Evolutionary conservation across 2,797 vertebrate species (phyloP).

Genomic region (Eremophila alpestris): DNA sequence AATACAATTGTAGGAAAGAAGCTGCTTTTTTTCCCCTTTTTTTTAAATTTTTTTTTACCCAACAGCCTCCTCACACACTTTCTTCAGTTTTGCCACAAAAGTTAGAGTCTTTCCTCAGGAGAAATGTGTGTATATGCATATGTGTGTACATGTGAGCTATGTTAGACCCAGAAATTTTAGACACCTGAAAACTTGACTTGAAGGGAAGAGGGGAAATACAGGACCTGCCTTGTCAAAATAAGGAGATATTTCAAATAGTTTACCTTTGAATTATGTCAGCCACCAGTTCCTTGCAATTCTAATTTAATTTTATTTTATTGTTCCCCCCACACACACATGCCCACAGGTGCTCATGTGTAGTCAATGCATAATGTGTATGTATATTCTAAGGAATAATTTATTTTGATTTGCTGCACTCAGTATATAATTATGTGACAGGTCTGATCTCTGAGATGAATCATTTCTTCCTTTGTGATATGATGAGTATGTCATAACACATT

Average conservation of each 20-base stretch:
- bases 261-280: conserved; percentile 60
- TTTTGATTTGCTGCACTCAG: conserved; percentile 18
- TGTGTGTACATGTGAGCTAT: not conserved
- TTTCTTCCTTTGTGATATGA: conserved; percentile 16
- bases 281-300: not conserved
- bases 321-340: not conserved
- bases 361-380: not conserved
- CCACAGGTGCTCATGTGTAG: not conserved
- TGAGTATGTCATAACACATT: conserved; percentile 6
- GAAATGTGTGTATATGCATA: conserved; percentile 40
- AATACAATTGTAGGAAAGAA: conserved; percentile 58
- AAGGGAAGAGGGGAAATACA: not conserved
- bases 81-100: conserved; percentile 70
- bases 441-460: not conserved
- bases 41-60: not conserved
- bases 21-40: fast-evolving
- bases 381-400: conserved; percentile 18
- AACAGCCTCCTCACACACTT: conserved; percentile 61
- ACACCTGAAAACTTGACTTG: conserved; percentile 38
- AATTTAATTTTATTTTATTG: conserved; percentile 39
- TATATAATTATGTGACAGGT: not conserved
- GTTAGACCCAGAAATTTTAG: conserved; percentile 65
- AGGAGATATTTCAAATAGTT: conserved; percentile 48
- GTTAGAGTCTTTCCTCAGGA: conserved; percentile 72
- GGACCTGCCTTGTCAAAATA: conserved; percentile 56